Percentiles rank a stretch among this genome's conserved stretches.
These are phyloP conservation scores for Peromyscus melanophrys DNA, from an alignment of 2,797 vertebrate genomes.

Conservation along the genomic window DNA sequence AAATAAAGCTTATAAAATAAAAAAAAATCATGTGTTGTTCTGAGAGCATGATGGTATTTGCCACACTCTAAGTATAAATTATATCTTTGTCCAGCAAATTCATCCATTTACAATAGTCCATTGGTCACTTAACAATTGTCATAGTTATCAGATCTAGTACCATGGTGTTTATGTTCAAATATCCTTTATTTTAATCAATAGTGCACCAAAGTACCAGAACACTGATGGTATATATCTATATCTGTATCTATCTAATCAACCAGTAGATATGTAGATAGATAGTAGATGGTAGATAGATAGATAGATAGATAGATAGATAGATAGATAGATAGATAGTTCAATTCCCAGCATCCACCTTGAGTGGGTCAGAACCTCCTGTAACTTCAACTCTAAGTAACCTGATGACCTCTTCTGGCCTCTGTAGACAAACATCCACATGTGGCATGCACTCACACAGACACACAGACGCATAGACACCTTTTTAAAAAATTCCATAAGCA, in stretches of 20 bases:
- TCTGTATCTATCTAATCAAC: not conserved
- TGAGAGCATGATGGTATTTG: not conserved
- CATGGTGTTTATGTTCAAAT: not conserved
- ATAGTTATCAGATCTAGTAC: not conserved
- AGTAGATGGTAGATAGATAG: not conserved
- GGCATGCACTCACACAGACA: not conserved
- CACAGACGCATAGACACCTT: not conserved
- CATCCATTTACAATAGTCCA: not conserved
- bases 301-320: not conserved
- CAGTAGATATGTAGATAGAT: not conserved
- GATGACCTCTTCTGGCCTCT: not conserved
- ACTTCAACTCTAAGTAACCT: not conserved
- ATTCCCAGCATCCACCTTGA: not conserved
- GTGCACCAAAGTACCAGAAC: rapidly evolving
- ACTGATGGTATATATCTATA: not conserved
- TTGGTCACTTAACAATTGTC: not conserved
- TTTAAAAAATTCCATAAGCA: constrained; percentile 65
- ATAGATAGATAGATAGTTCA: not conserved
- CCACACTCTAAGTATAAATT: not conserved
- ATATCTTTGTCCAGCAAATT: not conserved
- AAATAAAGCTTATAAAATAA: not conserved
- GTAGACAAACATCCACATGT: not conserved
- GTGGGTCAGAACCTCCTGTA: not conserved
- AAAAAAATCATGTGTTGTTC: not conserved
- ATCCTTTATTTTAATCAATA: not conserved